Conservation (phyloP, 2,797 vertebrate species). For the Phrynocephalus guinanensis region DNA sequence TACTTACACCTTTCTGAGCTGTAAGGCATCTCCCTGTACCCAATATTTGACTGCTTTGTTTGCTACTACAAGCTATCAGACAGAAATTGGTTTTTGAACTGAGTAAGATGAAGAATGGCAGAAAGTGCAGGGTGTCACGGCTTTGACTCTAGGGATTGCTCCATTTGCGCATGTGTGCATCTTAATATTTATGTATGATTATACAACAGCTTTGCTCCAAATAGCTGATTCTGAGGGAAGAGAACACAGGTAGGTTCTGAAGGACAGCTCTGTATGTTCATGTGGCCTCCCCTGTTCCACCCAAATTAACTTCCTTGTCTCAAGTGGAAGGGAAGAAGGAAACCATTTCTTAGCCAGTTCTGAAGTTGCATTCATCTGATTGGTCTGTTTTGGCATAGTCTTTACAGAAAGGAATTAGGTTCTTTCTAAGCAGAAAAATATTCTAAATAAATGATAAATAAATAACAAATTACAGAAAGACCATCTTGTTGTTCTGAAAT, state of each 20-base stretch:
- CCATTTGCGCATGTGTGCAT: not conserved
- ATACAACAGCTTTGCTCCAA: not conserved
- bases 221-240: not conserved
- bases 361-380: not conserved
- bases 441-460: too few species aligned
- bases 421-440: not conserved
- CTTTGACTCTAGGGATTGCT: not conserved
- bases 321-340: not conserved
- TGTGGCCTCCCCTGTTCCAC: not conserved
- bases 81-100: conserved; percentile 18
- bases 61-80: not conserved
- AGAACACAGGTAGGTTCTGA: not conserved
- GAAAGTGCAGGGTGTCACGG: not conserved
- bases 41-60: conserved; percentile 2
- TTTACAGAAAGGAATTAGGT: not conserved
- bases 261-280: not conserved
- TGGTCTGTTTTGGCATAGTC: not conserved
- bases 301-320: not conserved
- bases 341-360: not conserved
- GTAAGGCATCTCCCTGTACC: not conserved
- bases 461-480: not conserved
- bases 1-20: not conserved
- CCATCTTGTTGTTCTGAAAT: not conserved
- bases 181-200: not conserved
- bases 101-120: not conserved